phyloP scores from a whole-genome alignment of 2,797 vertebrate genomes.

The Setipinna tenuifilis region DNA sequence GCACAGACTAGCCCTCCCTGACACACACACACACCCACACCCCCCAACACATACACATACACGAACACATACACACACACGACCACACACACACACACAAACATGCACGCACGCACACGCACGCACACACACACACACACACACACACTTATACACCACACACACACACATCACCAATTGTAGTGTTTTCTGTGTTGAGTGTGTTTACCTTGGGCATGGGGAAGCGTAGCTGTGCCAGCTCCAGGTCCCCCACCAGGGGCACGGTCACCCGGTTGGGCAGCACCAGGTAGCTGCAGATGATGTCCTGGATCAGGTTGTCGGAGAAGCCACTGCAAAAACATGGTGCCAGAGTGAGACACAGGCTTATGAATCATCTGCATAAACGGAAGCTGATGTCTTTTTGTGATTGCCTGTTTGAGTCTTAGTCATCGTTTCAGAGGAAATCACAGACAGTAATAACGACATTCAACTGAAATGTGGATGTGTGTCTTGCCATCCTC shows the following conservation, averaged over 20 bases:
- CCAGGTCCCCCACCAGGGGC: slow-evolving; percentile 89
- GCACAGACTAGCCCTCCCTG: too few species aligned
- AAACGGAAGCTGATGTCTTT: neutral
- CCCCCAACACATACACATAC: too few species aligned
- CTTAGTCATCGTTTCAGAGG: neutral
- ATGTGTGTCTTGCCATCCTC: too few species aligned
- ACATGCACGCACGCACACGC: too few species aligned
- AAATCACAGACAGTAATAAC: too few species aligned
- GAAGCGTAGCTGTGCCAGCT: slow-evolving; percentile 89
- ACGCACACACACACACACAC: too few species aligned
- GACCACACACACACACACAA: too few species aligned
- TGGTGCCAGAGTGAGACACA: neutral
- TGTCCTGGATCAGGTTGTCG: slow-evolving; percentile 91
- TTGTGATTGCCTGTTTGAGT: neutral
- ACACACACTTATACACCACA: too few species aligned
- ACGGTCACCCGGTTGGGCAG: slow-evolving; percentile 95
- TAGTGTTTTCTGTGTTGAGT: neutral
- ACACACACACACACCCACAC: too few species aligned
- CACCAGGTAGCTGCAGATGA: slow-evolving; percentile 94
- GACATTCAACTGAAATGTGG: too few species aligned
- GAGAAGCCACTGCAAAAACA: slow-evolving; percentile 83
- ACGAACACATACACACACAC: too few species aligned
- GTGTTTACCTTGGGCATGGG: slow-evolving; percentile 92
- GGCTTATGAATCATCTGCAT: neutral
- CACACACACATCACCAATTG: neutral